Base-by-base conservation (phyloP, 1,140 invertebrate genomes). In the Orchesella cincta region DNA sequence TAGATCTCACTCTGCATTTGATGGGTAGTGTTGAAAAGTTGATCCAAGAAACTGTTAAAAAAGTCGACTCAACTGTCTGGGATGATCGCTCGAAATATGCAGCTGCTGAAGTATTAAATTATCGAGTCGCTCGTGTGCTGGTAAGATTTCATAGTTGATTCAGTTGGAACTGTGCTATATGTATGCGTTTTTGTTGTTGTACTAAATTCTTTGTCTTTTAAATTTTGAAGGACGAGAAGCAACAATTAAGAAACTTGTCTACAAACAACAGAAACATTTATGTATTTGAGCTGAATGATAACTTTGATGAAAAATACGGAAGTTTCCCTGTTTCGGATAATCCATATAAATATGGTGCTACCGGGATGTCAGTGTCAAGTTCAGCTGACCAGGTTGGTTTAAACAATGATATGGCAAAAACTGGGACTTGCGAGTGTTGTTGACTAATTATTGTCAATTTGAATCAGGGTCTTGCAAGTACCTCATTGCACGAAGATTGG, bases 21-120 rank as follows among this genome's bases (percentile, higher is more conserved):
- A 87, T 89, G 75, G 90, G 90, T 54, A 87, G 87, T 51, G 86
- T 92, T 29, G 82, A 84, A 18, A 89, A 89, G 81, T 82, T 91
- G 16, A 90, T 90, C 80, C 85, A 88, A 72, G 85, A 88, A 81
- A 81, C 91, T n/a, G 83, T 87, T 23, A 86, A 86, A 75, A 62
- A 83, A 35, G 75, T 86, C 20, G 79, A 76, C 23, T 81, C 86
- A 78, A 20, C 84, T 76, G 51, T 86, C 83, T 76, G 84, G 84
- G 76, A 78, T 74, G 12, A n/a, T 16, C 16, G 12, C 83, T 34
- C 83, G n/a, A 86, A 88, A 76, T 84, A 90, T 51, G 87, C 89
- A n/a, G 81, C 91, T 20, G 90, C 90, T 28, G 90, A 92, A 85
- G 90, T 91, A 39, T 83, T 90, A 28, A 88, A 91, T 64, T 88